phyloP scores from a whole-genome alignment of 1,140 invertebrate species.

The Pissodes strobi region DNA sequence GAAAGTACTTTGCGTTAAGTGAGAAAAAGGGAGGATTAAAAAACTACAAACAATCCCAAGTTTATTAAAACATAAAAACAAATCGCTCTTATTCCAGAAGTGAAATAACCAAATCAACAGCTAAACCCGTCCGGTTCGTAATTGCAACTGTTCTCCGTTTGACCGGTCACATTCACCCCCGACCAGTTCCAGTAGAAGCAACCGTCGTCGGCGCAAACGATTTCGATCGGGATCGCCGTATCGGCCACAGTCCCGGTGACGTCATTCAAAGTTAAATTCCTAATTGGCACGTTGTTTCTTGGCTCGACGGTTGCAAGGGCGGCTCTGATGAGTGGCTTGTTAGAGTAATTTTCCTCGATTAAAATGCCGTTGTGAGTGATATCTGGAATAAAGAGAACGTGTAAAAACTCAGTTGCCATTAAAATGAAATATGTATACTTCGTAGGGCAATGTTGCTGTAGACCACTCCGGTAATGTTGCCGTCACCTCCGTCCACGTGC shows the following conservation, averaged over 20 bases:
- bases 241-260: slow-evolving; percentile 10
- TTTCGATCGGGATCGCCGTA: slow-evolving; percentile 5
- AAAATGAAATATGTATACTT: slow-evolving; percentile 2
- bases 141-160: slow-evolving; percentile 6
- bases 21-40: no score
- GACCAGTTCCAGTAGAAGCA: slow-evolving; percentile 25
- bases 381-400: slow-evolving; percentile 1
- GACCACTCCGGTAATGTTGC: slow-evolving; percentile 18
- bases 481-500: slow-evolving; percentile 22
- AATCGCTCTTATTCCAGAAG: no score
- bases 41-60: no score
- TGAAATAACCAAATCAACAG: background rate
- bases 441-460: slow-evolving; percentile 20
- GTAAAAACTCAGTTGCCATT: background rate
- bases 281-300: slow-evolving; percentile 14
- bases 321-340: background rate
- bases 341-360: slow-evolving; percentile 18
- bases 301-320: background rate
- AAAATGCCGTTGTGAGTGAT: slow-evolving; percentile 16
- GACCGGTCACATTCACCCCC: slow-evolving; percentile 5
- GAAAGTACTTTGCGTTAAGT: no score
- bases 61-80: no score
- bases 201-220: slow-evolving; percentile 16
- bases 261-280: slow-evolving; percentile 10
- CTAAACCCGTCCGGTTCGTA: slow-evolving; percentile 10